phyloP scores from a whole-genome alignment of 2,113 vertebrate species.

The Colaptes auratus region DNA sequence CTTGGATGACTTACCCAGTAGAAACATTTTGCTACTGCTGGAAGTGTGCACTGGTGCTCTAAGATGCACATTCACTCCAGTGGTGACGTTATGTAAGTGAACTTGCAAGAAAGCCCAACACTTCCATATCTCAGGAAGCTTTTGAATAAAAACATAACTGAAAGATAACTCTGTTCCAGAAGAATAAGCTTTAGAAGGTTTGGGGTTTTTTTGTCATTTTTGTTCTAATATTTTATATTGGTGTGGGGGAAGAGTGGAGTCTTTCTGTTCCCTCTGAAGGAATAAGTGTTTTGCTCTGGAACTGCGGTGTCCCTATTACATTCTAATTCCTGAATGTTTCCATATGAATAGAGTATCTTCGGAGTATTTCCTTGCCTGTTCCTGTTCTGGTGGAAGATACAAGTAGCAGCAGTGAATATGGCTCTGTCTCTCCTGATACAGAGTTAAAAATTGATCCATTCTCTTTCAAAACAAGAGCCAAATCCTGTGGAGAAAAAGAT shows the following conservation, averaged over 20 bases:
- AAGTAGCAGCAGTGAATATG: conserved; percentile 98
- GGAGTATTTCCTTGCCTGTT: conserved; percentile 95
- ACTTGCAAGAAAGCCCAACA: not conserved
- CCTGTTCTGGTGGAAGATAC: conserved; percentile 95
- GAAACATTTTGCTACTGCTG: not conserved
- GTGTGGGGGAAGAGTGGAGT: not conserved
- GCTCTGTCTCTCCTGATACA: conserved; percentile 95
- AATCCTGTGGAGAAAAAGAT: conserved; percentile 93
- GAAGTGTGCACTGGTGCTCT: not conserved
- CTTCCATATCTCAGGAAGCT: not conserved
- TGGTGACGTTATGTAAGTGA: not conserved
- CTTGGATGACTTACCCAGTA: not conserved
- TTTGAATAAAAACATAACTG: not conserved
- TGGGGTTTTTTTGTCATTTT: not conserved
- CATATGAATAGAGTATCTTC: conserved; percentile 85
- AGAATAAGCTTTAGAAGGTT: not conserved
- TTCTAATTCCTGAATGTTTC: conserved; percentile 28
- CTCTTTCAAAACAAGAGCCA: conserved; percentile 91
- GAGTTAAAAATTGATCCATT: conserved; percentile 94
- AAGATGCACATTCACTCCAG: fast-evolving
- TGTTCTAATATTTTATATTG: not conserved
- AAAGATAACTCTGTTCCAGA: not conserved
- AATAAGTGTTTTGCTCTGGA: not conserved
- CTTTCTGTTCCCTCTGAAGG: not conserved
- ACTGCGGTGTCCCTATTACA: not conserved